Conservation (phyloP, 2,888 invertebrate species). For the Orthonevra nobilis region DNA sequence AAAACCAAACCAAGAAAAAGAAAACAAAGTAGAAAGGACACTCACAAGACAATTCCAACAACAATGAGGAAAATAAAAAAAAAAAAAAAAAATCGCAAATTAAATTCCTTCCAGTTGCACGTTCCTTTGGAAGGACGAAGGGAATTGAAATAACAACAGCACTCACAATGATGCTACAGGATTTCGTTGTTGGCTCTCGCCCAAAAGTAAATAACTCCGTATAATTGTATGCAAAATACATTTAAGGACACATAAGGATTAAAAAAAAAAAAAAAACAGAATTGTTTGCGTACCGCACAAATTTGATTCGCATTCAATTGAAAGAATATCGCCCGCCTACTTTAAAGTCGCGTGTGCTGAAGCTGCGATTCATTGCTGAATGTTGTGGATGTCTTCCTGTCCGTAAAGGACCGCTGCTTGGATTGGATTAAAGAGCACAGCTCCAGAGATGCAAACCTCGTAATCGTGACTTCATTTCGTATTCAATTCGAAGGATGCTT, state of each 20-base stretch:
- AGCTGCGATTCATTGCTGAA: background rate
- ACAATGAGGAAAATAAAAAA: background rate
- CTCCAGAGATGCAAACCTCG: conserved; percentile 27
- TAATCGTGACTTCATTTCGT: conserved; percentile 59
- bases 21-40: conserved; percentile 12
- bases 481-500: conserved; percentile 47
- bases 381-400: too few relatives aligned
- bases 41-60: conserved; percentile 11
- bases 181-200: conserved; percentile 24
- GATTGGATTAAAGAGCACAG: conserved; percentile 4
- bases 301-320: conserved; percentile 37
- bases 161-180: conserved; percentile 4
- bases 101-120: conserved; percentile 23
- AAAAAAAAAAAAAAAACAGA: background rate
- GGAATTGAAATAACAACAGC: background rate
- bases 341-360: too few relatives aligned
- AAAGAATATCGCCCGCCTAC: conserved; percentile 13
- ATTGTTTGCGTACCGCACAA: conserved; percentile 14
- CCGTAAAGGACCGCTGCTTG: background rate
- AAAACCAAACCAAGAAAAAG: background rate
- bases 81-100: conserved; percentile 6
- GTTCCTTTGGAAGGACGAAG: background rate
- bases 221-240: conserved; percentile 52
- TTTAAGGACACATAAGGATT: conserved; percentile 9
- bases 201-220: conserved; percentile 47